Conservation (phyloP, 2,113 vertebrate genomes). For the Colaptes auratus region DNA sequence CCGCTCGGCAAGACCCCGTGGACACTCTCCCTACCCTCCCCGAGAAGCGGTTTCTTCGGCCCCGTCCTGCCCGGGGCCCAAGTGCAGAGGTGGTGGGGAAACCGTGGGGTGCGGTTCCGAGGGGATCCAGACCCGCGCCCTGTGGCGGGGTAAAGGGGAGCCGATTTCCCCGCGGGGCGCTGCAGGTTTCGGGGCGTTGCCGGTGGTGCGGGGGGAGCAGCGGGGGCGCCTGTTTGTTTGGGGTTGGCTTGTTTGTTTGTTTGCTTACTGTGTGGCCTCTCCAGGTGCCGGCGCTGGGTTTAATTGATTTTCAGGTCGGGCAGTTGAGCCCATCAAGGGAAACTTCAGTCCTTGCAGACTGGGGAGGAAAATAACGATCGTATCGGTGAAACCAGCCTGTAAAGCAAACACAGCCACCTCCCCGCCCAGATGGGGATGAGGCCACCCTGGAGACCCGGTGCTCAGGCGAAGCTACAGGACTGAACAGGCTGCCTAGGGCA, state of each 20-base stretch:
- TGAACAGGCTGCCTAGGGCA: fast-evolving
- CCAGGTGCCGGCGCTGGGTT: neutral
- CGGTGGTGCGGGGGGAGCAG: neutral
- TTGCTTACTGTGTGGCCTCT: slow-evolving; percentile 27
- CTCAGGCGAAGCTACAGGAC: neutral
- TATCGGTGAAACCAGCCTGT: slow-evolving; percentile 14
- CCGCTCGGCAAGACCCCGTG: neutral
- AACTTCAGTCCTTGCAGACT: slow-evolving; percentile 5
- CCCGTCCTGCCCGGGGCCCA: neutral
- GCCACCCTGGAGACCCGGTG: neutral
- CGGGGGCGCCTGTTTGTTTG: slow-evolving; percentile 38
- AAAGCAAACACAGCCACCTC: neutral
- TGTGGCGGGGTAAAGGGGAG: neutral
- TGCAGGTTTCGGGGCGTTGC: slow-evolving; percentile 50
- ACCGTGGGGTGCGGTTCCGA: no score
- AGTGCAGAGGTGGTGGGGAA: neutral
- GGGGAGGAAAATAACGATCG: neutral
- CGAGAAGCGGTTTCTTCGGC: neutral
- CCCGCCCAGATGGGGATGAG: neutral
- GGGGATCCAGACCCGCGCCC: neutral
- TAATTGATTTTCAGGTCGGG: slow-evolving; percentile 15
- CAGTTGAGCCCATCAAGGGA: slow-evolving; percentile 33
- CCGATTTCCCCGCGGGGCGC: neutral
- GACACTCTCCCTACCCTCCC: neutral
- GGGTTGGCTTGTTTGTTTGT: neutral